Base-by-base conservation (phyloP, 2,113 vertebrate species). In the Collichthys lucidus region DNA sequence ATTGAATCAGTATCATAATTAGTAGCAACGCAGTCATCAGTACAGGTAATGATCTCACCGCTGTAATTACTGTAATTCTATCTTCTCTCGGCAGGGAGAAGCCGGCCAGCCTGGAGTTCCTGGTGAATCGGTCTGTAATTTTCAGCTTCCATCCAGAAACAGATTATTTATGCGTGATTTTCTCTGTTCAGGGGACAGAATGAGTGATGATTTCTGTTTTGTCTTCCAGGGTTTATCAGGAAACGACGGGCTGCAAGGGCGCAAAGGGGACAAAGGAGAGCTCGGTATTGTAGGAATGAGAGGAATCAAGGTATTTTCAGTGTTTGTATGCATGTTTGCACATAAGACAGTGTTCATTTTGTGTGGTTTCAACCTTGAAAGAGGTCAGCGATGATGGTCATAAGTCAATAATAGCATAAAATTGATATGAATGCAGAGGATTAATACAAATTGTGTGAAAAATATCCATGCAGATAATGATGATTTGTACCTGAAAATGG, bases 191-290 rank as follows among this genome's bases (percentile, higher is more conserved):
- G 29, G 72, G 29, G 40, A 65, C 20, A 31, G 31, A 47, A 7
- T 4, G 4, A 44, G 22, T n/a, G 24, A 77, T 73, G 42, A 74
- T 63, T 81, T 77, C 44, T 62, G 7, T 75, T 80, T 20, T 63
- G 72, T 66, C 77, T 80, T 20, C 50, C 76, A 99, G 98, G 98
- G 98, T 71, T 86, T 94, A 60, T 85, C 95, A 0, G 98, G 98
- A 47, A 97, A 95, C 17, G 92, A 97, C 2, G 98, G 97, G 11
- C 83, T 91, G 35, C 73, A 91, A 0, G 98, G 98, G 22, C 44
- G 59, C 20, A 95, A 89, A 46, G 98, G 98, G 29, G 96, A 96
- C 9, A 98, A 97, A 82, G 98, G 98, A 74, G 97, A 98, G 66
- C 19, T 73, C 31, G 98, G 98, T 57, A 88, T 95, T 4, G 4